A percentile compares a stretch with the other conserved stretches of the same genome.
Evolutionary conservation across 2,113 vertebrate species (phyloP).

Genomic region (Cochlearius cochlearius): DNA sequence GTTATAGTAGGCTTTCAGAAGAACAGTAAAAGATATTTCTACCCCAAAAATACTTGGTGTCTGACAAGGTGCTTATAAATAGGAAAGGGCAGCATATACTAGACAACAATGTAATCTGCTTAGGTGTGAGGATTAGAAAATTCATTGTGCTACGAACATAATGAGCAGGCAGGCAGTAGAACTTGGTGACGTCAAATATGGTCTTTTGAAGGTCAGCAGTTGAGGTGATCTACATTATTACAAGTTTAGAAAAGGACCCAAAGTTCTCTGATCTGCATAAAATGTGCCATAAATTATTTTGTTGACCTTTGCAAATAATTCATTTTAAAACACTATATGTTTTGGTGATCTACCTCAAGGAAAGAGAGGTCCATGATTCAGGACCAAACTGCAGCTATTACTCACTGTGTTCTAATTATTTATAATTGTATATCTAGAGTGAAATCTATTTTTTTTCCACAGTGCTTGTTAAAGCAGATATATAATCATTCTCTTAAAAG

Average conservation of each 20-base stretch:
- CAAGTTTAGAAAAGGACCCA: constrained; percentile 45
- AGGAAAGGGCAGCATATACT: constrained; percentile 48
- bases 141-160: constrained; percentile 20
- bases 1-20: constrained; percentile 26
- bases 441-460: background rate
- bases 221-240: constrained; percentile 52
- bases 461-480: background rate
- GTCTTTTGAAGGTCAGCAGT: constrained; percentile 72
- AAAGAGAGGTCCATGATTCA: background rate
- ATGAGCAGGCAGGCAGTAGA: constrained; percentile 20
- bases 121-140: constrained; percentile 50
- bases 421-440: background rate
- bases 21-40: constrained; percentile 28
- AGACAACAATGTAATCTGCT: constrained; percentile 43
- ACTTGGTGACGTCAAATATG: constrained; percentile 49
- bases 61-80: constrained; percentile 59
- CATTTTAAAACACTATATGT: constrained; percentile 14
- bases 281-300: constrained; percentile 47
- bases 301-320: constrained; percentile 58
- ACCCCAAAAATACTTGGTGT: constrained; percentile 1
- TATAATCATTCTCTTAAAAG: background rate
- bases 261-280: constrained; percentile 51
- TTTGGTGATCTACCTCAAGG: background rate
- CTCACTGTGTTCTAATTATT: background rate
- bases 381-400: background rate